phyloP scores from a whole-genome alignment of 2,113 vertebrate genomes.

The Oreochromis niloticus region DNA sequence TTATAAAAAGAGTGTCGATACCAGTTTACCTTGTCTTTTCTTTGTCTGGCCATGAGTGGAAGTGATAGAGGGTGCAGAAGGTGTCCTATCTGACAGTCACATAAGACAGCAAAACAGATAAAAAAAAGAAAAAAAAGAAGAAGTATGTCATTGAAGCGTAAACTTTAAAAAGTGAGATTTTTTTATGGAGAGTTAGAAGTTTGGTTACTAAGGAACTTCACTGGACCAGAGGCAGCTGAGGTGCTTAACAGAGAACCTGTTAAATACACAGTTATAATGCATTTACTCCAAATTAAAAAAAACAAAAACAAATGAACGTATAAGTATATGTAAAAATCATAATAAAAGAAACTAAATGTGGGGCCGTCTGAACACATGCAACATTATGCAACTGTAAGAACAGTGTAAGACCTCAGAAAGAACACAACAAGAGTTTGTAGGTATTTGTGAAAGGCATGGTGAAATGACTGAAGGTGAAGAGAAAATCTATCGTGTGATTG shows the following conservation, averaged over 20 bases:
- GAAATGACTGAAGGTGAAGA: too few relatives aligned
- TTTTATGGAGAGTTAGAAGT: accelerated
- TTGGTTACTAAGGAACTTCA: accelerated
- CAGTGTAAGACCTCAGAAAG: too few relatives aligned
- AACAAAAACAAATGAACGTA: too few relatives aligned
- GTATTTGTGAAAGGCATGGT: too few relatives aligned
- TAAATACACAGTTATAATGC: background rate
- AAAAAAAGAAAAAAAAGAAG: too few relatives aligned
- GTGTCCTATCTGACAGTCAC: background rate
- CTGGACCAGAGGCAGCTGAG: accelerated
- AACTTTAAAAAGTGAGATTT: background rate
- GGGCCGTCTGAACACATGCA: background rate
- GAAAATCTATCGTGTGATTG: too few relatives aligned
- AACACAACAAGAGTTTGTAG: too few relatives aligned
- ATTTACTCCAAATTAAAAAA: background rate
- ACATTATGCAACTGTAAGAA: too few relatives aligned
- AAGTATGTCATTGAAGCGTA: background rate
- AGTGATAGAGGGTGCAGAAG: too few relatives aligned
- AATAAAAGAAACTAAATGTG: too few relatives aligned
- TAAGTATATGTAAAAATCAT: background rate
- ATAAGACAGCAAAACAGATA: background rate
- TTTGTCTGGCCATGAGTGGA: too few relatives aligned
- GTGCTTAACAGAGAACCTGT: background rate
- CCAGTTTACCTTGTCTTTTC: background rate
- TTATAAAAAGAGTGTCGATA: background rate